Evolutionary conservation across 2,113 vertebrate species (phyloP), one percentile per base, ranked within the genome.

Genomic region (Melospiza georgiana): DNA sequence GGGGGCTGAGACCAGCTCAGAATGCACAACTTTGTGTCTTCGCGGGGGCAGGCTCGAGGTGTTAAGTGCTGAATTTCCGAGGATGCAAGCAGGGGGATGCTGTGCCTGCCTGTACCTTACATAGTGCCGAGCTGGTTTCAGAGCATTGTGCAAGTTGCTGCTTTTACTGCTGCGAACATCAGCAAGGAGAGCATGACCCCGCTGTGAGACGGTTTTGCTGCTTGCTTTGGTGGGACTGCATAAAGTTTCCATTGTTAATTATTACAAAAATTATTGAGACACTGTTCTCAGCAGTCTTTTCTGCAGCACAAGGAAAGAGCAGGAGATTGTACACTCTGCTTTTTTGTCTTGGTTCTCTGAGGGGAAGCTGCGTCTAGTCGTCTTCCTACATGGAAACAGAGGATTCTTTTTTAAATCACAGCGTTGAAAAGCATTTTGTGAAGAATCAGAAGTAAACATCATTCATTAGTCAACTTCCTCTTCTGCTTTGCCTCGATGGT

Each of bases 21-120:
- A 52, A 35, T 7, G 21, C 18, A 1, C 8, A 68, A 6, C 8
- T 1, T 2, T 21, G 3, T 3, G 1, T 51, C 39, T 54, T 33
- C 54, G 75, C 0, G 7, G 79, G 85, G 87, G 43, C 6, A 31
- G 61, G 41, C 69, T 68, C 35, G 37, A 27, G 94, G 86, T 93
- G 87, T 74, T 58, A 66, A 90, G 90, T 65, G 92, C 85, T 86
- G 5, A 52, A 33, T 86, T 41, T 28, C 94, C 95, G 23, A 62
- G 73, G 91, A 58, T 90, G 77, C 87, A 87, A 84, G 67, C 5
- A 6, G 87, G 69, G 73, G 31, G 20, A 44, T 77, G 77, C 76
- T 28, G n/a, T 95, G 81, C 55, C 80, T 80, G 35, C 43, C 81
- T 76, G 48, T 88, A 49, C 39, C 59, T 94, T 27, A 18, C 44